Evolutionary conservation across 2,797 vertebrate species (phyloP), one percentile per base, ranked within the genome.

Genomic region (Cossypha heuglini): DNA sequence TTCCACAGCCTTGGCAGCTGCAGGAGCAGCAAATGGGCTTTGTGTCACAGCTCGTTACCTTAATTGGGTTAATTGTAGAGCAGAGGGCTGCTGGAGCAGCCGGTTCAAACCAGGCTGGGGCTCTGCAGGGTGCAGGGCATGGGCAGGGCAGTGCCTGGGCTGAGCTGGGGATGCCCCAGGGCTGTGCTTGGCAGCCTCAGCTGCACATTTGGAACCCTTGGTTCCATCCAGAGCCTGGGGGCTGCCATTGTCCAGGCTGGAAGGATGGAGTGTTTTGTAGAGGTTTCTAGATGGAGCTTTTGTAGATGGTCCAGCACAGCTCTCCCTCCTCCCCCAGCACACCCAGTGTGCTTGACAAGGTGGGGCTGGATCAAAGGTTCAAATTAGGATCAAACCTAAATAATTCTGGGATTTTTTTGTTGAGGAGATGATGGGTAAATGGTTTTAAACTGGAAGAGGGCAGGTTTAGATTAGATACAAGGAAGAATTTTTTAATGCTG

Each of bases 41-140:
- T 92, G 66, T 96, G 97, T 96, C 79, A 85, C 67, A 95, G 82
- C 97, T 91, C 57, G 95, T 94, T 95, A 91, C 71, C 59, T 96
- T 94, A 94, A 92, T 96, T 94, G 87, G 96, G 58, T 96, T 97
- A 95, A 96, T 96, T 97, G 97, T 92, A 91, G 90, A 96, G 96
- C 84, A 64, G 91, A 95, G 90, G 61, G 63, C 54, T 8, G 83
- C 73, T 5, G 16, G 54, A 80, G 48, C 84, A 93, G 74, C 28
- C 74, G 38, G 86, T 87, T 95, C 84, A 88, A 80, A 83, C 57
- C 58, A 29, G 96, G 94, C 80, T 76, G 33, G 11, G 55, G 89
- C 33, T 85, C 63, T 10, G 26, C 2, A 3, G 66, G 86, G 88
- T 62, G 83, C 71, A 1, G 15, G 85, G 76, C 68, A 37, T 0